Evolutionary conservation across 2,797 vertebrate genomes (phyloP), one percentile per base, ranked within the genome.

Genomic region (Buphagus erythrorhynchus): DNA sequence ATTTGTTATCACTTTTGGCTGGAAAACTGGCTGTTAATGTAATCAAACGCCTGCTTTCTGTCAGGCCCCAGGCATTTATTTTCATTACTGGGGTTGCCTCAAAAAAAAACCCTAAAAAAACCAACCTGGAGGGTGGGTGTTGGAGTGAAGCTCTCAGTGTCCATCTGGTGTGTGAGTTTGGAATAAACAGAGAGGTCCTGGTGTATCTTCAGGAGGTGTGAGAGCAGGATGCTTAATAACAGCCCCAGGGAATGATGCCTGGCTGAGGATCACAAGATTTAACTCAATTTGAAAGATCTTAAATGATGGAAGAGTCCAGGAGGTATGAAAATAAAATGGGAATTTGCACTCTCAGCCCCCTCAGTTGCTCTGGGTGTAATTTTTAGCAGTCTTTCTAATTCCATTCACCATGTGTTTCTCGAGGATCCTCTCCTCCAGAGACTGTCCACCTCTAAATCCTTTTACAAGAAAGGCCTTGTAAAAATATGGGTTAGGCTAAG

Each of bases 21-120:
- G 86, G 69, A 62, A 90, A 92, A 49, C 33, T 75, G 40, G 36
- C 88, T 94, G 62, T 57, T 94, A 91, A 88, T 88, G 69, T 45
- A 84, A 88, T 93, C 92, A 88, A 92, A 89, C 5, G 16, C 85
- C 89, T 96, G 96, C 86, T 95, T 95, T 91, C 92, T 94, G 91
- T 88, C 90, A 88, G 67, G 35, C 78, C 90, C 7, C 4, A 72
- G 51, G 88, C 88, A 89, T 88, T 96, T 94, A 82, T 95, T 95
- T 83, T 83, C 76, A 77, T 91, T 88, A 43, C 63, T 68, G 57
- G 33, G 85, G 76, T 90, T 92, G 90, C 86, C 63, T 92, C 71
- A 73, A 29, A 22, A 43, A 33, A 10, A 13, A 43, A 28, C 19
- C 4, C 11, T 7, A 24, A 24, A 6, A 15, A 68, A 24, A 5